phyloP scores from a whole-genome alignment of 1,140 invertebrate species.

The Pemphigus obesinymphae region DNA sequence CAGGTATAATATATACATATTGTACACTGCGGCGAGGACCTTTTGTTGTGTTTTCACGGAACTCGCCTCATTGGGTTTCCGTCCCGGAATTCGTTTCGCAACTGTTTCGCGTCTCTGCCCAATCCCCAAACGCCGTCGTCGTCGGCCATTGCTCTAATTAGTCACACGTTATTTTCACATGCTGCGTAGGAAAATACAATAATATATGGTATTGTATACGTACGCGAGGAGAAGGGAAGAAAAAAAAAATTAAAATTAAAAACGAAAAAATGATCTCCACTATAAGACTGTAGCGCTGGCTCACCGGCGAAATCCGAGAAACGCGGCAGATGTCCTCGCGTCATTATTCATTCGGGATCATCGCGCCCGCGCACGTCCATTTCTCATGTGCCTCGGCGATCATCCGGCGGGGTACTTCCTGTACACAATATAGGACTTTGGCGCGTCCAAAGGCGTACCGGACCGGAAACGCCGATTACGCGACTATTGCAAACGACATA shows the following conservation, averaged over 20 bases:
- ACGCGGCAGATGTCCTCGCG: constrained; percentile 20
- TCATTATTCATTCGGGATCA: constrained; percentile 36
- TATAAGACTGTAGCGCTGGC: too few relatives aligned
- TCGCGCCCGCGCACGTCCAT: background rate
- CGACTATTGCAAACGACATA: background rate
- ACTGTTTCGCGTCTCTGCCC: constrained; percentile 33
- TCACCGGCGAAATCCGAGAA: constrained; percentile 23
- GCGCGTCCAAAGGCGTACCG: background rate
- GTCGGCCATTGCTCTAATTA: constrained; percentile 32
- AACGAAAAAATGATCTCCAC: background rate
- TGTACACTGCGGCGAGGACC: background rate
- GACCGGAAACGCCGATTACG: constrained; percentile 29
- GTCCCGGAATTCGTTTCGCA: constrained; percentile 40
- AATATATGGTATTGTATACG: too few relatives aligned
- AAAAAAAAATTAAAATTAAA: background rate
- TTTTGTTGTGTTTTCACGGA: constrained; percentile 16
- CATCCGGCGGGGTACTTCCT: background rate
- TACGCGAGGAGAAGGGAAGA: background rate
- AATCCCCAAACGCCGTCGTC: constrained; percentile 9
- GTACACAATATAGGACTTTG: constrained; percentile 1
- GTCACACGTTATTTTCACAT: constrained; percentile 12
- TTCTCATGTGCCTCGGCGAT: background rate
- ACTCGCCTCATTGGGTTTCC: constrained; percentile 39
- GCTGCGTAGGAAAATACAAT: background rate
- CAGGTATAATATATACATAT: background rate